phyloP scores from a whole-genome alignment of 2,113 vertebrate species.

The Manacus vitellinus region DNA sequence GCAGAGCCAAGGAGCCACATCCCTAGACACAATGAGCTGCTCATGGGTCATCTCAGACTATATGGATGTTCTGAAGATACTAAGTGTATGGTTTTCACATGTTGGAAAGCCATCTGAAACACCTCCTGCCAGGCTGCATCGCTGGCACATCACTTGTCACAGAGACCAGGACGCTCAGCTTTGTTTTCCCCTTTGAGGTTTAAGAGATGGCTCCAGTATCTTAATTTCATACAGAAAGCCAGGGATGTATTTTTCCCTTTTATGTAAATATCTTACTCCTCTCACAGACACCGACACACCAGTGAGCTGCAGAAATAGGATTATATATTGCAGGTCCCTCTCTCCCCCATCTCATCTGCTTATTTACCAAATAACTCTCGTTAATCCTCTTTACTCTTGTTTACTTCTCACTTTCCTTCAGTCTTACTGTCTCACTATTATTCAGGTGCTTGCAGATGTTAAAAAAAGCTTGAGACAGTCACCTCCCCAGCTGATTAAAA shows the following conservation, averaged over 20 bases:
- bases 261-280: conserved; percentile 13
- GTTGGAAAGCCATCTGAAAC: neutral
- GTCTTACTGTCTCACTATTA: neutral
- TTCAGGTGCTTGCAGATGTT: neutral
- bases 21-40: neutral
- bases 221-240: conserved; percentile 11
- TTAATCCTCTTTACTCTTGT: conserved; percentile 25
- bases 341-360: neutral
- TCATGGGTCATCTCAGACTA: neutral
- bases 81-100: neutral
- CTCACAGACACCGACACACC: neutral
- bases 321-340: neutral
- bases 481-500: neutral
- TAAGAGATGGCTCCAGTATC: neutral
- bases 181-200: neutral
- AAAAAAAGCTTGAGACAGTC: neutral
- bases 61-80: neutral
- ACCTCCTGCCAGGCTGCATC: neutral
- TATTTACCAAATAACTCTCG: neutral
- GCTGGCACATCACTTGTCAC: neutral
- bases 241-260: conserved; percentile 24
- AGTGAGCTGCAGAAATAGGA: conserved; percentile 44
- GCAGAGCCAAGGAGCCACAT: neutral
- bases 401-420: neutral
- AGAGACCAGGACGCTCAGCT: neutral